Evolutionary conservation across 2,113 vertebrate species (phyloP), one percentile per base, ranked within the genome.

Genomic region (Sinocyclocheilus anophthalmus): DNA sequence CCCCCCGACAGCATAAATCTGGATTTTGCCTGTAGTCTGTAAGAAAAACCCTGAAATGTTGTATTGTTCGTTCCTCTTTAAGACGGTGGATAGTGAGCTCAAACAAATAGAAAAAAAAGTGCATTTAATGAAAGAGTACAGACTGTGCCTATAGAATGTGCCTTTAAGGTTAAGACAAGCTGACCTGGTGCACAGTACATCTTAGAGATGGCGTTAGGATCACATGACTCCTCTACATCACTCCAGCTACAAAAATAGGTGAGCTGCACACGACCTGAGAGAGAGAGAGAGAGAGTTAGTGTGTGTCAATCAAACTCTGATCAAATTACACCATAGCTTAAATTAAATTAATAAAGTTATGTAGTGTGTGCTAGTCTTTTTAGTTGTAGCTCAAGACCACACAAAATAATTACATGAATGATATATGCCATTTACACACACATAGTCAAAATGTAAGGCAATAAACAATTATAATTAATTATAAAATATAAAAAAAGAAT

Each of bases 111-210:
- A 50, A 83, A 55, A 30, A 13, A 39, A 5, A 59, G 2, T 22
- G 5, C 2, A 80, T 80, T 16, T 26, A 76, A 80, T n/a, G 33
- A 61, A 37, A 4, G 12, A 6, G n/a, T 8, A 77, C 24, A 55
- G 48, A 30, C 33, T 77, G 11, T 22, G 55, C 11, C 53, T 55
- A 55, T 55, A 55, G 1, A 18, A 16, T 77, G 10, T 12, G 55
- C 11, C 53, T 57, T 20, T 57, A 57, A 7, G 5, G 6, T 83
- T 30, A 63, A 82, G 24, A 33, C 22, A 13, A 30, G 24, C 96
- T 96, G 92, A 99, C 98, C 98, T 97, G 98, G 98, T 90, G 98
- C 98, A 92, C 97, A 98, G 96, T 98, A 99, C 97, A 99, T 97
- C 91, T 96, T 97, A 91, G 96, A 93, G 86, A 97, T 88, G 90